Percentiles rank a stretch among this genome's conserved stretches.
These are phyloP conservation scores for Melanerpes formicivorus DNA, from an alignment of 2,113 vertebrate genomes.

Conservation along the genomic window DNA sequence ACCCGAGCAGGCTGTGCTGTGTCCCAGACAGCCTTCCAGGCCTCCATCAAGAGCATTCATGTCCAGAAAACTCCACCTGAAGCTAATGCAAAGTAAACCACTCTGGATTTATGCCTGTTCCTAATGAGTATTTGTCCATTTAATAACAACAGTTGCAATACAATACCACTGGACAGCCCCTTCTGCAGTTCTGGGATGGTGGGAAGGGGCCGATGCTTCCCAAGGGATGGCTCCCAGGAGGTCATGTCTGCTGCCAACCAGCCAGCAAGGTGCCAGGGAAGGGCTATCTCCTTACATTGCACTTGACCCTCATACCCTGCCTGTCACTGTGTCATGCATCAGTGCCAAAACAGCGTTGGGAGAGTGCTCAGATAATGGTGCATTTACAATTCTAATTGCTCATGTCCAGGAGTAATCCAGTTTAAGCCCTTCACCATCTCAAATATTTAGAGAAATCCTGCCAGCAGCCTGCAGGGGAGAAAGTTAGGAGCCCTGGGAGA, in stretches of 20 bases:
- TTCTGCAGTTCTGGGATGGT: background rate
- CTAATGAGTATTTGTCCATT: background rate
- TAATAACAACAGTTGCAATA: background rate
- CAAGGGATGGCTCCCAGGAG: background rate
- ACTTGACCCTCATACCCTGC: background rate
- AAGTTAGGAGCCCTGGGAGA: conserved; percentile 50
- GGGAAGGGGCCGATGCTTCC: background rate
- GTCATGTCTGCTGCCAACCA: background rate
- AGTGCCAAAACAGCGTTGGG: background rate
- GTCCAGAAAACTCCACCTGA: background rate
- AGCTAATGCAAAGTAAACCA: background rate
- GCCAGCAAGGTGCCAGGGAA: background rate
- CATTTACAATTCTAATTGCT: conserved; percentile 62
- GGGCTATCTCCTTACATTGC: background rate
- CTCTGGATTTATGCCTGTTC: background rate
- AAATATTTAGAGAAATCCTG: conserved; percentile 65
- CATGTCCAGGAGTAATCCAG: conserved; percentile 49
- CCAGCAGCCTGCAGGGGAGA: conserved; percentile 48
- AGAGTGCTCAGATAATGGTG: conserved; percentile 8
- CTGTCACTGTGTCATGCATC: background rate
- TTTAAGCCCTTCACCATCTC: conserved; percentile 56
- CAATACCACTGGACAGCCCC: background rate
- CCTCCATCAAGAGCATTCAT: background rate
- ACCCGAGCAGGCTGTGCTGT: background rate
- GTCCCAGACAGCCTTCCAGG: background rate